These are phyloP conservation scores for Leuctra nigra DNA, from an alignment of 2,888 invertebrate genomes.

Conservation along the genomic window DNA sequence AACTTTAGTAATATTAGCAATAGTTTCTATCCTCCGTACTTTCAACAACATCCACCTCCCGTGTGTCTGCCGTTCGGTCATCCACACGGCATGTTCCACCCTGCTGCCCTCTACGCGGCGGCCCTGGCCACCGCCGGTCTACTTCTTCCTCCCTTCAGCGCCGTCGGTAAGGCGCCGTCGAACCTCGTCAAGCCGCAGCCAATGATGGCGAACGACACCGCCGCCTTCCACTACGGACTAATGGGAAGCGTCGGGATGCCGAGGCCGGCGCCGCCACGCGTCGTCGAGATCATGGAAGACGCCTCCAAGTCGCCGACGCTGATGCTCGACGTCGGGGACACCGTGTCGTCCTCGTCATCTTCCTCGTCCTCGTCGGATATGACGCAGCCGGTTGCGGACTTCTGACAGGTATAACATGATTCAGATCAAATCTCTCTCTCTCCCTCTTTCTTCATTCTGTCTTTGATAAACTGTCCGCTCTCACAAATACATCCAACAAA, in stretches of 20 bases:
- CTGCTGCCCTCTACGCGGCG: slow-evolving; percentile 28
- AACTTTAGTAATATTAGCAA: slow-evolving; percentile 4
- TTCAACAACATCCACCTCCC: slow-evolving; percentile 25
- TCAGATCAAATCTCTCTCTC: no score
- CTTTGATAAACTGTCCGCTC: no score
- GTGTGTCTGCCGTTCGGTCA: slow-evolving; percentile 22
- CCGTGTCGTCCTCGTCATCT: slow-evolving; percentile 23
- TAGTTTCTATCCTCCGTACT: slow-evolving; percentile 18
- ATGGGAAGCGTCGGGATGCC: slow-evolving; percentile 11
- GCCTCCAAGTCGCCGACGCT: slow-evolving; percentile 16
- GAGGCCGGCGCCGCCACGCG: slow-evolving; percentile 5
- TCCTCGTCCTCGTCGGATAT: no score
- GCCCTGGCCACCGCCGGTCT: slow-evolving; percentile 28
- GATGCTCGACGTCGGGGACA: slow-evolving; percentile 26
- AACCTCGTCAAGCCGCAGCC: slow-evolving; percentile 24
- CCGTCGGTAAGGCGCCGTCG: neutral
- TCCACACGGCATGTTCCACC: slow-evolving; percentile 19
- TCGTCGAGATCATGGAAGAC: slow-evolving; percentile 8
- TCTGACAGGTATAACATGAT: no score
- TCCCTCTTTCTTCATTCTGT: no score
- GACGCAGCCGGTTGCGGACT: no score
- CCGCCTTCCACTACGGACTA: slow-evolving; percentile 18
- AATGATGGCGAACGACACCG: slow-evolving; percentile 13
- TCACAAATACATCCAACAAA: no score
- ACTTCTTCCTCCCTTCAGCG: slow-evolving; percentile 23